phyloP scores from a whole-genome alignment of 1,140 invertebrate genomes.

The Galleria mellonella region DNA sequence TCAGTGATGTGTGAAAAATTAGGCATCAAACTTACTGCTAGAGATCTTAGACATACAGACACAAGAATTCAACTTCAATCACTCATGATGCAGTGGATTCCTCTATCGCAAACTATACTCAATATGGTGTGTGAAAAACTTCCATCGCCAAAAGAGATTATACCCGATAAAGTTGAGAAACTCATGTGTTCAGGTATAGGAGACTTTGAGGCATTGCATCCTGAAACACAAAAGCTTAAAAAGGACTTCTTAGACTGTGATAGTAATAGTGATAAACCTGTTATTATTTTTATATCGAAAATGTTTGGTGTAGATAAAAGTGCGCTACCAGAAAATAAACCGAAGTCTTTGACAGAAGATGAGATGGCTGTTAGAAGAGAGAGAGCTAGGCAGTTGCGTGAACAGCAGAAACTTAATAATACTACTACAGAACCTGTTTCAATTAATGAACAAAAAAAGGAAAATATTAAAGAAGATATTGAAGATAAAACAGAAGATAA shows the following conservation, averaged over 20 bases:
- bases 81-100: slow-evolving; percentile 92
- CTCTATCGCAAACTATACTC: slow-evolving; percentile 86
- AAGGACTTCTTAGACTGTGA: slow-evolving; percentile 84
- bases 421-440: slow-evolving; percentile 69
- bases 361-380: slow-evolving; percentile 85
- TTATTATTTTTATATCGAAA: slow-evolving; percentile 96
- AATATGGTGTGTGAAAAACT: slow-evolving; percentile 88
- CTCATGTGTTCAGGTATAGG: slow-evolving; percentile 82
- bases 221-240: slow-evolving; percentile 84
- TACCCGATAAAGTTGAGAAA: slow-evolving; percentile 83
- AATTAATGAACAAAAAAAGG: slow-evolving; percentile 66
- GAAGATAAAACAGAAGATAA: slow-evolving; percentile 39
- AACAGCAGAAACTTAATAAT: slow-evolving; percentile 70
- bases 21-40: slow-evolving; percentile 83
- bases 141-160: slow-evolving; percentile 87
- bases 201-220: slow-evolving; percentile 81
- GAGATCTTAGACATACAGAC: slow-evolving; percentile 89
- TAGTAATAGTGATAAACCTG: slow-evolving; percentile 78
- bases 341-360: slow-evolving; percentile 82
- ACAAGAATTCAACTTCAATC: slow-evolving; percentile 85
- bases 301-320: slow-evolving; percentile 90
- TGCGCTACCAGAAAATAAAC: slow-evolving; percentile 82
- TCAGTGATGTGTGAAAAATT: slow-evolving; percentile 89
- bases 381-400: slow-evolving; percentile 78
- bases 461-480: slow-evolving; percentile 36